A percentile compares a stretch with the other conserved stretches of the same genome.
Conservation (phyloP, 1,140 invertebrate species). For the Daktulosphaira vitifoliae region DNA sequence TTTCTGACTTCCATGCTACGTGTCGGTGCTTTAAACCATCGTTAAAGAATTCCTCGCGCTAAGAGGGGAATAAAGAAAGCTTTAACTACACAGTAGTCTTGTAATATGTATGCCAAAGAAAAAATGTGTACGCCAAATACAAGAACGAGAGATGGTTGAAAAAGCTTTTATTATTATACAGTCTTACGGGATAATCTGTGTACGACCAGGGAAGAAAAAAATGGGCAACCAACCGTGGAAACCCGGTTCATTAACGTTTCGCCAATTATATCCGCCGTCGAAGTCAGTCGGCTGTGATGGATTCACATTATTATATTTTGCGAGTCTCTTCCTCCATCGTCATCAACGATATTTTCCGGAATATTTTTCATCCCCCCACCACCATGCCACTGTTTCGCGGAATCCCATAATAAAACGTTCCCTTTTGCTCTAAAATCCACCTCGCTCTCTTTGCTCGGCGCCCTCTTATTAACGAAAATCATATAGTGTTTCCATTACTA, state of each 20-base stretch:
- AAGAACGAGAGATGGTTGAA: neutral
- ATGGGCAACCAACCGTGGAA: constrained; percentile 15
- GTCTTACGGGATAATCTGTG: constrained; percentile 1
- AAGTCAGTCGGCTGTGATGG: constrained; percentile 24
- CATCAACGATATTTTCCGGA: constrained; percentile 31
- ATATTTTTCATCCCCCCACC: constrained; percentile 24
- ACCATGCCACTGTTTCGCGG: neutral
- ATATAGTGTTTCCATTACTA: constrained; percentile 1
- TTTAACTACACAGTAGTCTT: neutral
- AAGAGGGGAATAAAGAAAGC: neutral
- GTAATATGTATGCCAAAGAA: too few species aligned
- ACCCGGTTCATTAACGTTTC: constrained; percentile 31
- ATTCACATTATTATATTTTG: constrained; percentile 30
- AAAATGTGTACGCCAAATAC: neutral
- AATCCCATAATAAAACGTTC: constrained; percentile 4
- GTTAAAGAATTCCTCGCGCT: constrained; percentile 22
- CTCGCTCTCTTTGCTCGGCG: neutral
- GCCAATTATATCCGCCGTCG: constrained; percentile 32
- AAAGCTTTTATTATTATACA: constrained; percentile 17
- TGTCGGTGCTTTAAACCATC: neutral
- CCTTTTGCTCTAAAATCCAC: neutral
- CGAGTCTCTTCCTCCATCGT: neutral
- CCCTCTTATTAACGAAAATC: neutral
- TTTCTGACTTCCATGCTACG: constrained; percentile 8
- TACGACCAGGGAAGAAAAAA: neutral